phyloP scores from a whole-genome alignment of 1,140 invertebrate species.

The Drosophila seguyi region DNA sequence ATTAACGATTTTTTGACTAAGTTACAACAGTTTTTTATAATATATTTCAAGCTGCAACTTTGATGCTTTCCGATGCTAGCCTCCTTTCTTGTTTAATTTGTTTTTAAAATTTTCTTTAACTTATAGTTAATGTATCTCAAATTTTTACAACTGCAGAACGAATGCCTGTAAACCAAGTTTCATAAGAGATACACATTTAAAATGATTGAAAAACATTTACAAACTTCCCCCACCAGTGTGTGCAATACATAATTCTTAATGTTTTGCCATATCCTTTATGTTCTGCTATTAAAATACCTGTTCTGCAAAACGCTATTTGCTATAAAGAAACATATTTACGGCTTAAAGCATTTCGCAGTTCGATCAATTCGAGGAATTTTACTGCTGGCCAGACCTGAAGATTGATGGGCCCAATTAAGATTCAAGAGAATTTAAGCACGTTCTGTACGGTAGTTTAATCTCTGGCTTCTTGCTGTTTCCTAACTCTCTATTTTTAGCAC shows the following conservation, averaged over 20 bases:
- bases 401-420: slow-evolving; percentile 24
- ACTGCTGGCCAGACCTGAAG: slow-evolving; percentile 1
- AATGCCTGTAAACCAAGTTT: too few relatives aligned
- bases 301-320: not conserved
- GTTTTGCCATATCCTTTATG: not conserved
- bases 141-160: too few relatives aligned
- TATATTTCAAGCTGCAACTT: too few relatives aligned
- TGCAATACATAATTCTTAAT: not conserved
- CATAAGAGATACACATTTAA: too few relatives aligned
- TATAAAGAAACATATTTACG: not conserved
- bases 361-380: slow-evolving; percentile 3
- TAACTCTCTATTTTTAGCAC: slow-evolving; percentile 22
- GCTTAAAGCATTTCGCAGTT: slow-evolving; percentile 1
- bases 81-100: too few relatives aligned
- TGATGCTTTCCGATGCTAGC: too few relatives aligned
- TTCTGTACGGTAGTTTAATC: slow-evolving; percentile 15
- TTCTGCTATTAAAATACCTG: not conserved
- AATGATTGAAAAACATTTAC: too few relatives aligned
- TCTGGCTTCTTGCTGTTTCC: slow-evolving; percentile 3
- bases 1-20: too few relatives aligned
- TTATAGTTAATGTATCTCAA: too few relatives aligned
- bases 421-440: slow-evolving; percentile 17
- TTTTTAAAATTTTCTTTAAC: too few relatives aligned
- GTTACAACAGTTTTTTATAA: too few relatives aligned
- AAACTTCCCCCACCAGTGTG: not conserved